A percentile compares a stretch with the other conserved stretches of the same genome.
Conservation (phyloP, 2,113 vertebrate genomes). For the Cepphus grylle region DNA sequence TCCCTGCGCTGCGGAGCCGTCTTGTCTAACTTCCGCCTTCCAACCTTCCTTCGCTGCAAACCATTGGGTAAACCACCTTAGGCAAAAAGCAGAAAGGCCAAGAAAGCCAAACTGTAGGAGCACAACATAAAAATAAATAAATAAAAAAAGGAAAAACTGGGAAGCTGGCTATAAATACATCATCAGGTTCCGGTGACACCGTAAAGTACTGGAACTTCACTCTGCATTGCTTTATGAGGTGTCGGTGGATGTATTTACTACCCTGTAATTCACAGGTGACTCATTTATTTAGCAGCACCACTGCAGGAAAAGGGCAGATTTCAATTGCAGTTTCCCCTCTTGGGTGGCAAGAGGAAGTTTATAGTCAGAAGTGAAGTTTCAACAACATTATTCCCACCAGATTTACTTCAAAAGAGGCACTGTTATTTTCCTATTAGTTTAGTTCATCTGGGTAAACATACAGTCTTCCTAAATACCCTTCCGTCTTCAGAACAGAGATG, state of each 20-base stretch:
- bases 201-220: constrained; percentile 64
- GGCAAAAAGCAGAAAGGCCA: not conserved
- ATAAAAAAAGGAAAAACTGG: not conserved
- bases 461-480: not conserved
- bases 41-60: not conserved
- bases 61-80: not conserved
- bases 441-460: not conserved
- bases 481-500: not conserved
- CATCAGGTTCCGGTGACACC: constrained; percentile 51
- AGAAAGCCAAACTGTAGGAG: constrained; percentile 16
- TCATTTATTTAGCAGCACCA: constrained; percentile 70
- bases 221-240: constrained; percentile 69
- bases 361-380: constrained; percentile 4
- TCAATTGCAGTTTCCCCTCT: constrained; percentile 50
- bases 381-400: not conserved
- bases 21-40: not conserved
- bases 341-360: constrained; percentile 14
- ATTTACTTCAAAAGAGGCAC: not conserved
- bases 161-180: constrained; percentile 70
- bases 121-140: constrained; percentile 39
- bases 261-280: constrained; percentile 55
- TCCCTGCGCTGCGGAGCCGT: not conserved
- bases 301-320: constrained; percentile 48
- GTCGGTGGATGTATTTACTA: constrained; percentile 71
- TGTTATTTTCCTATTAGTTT: not conserved